Conservation (phyloP, 2,888 invertebrate genomes). For the Seladonia tumulorum region DNA sequence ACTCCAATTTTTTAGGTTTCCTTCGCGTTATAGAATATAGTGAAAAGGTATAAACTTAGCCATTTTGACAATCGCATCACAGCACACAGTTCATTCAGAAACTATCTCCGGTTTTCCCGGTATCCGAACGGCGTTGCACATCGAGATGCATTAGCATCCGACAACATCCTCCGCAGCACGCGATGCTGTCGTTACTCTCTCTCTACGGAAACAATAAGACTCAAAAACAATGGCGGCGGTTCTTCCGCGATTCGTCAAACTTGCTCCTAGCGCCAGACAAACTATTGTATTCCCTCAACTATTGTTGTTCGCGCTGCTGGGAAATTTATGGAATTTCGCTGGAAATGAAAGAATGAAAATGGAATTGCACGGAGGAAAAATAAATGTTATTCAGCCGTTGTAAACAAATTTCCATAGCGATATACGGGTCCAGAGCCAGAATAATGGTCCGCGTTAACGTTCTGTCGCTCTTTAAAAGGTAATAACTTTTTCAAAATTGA, state of each 20-base stretch:
- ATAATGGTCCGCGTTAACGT: no score
- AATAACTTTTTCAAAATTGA: no score
- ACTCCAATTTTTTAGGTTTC: background rate
- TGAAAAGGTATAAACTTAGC: background rate
- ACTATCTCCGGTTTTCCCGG: conserved; percentile 33
- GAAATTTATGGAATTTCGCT: background rate
- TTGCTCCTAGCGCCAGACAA: conserved; percentile 8
- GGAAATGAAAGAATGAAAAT: background rate
- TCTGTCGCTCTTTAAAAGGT: no score
- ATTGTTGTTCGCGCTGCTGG: conserved; percentile 23
- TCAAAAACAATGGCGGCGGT: conserved; percentile 72
- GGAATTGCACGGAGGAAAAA: background rate
- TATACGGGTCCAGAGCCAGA: no score
- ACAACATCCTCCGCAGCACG: conserved; percentile 64
- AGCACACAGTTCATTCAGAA: background rate
- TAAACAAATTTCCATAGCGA: no score
- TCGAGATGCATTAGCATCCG: conserved; percentile 51
- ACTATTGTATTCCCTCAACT: conserved; percentile 22
- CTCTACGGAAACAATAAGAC: conserved; percentile 73
- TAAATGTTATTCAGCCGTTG: no score
- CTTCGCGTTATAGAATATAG: background rate
- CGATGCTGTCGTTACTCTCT: conserved; percentile 76
- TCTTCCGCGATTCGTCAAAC: conserved; percentile 51
- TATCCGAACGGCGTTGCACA: conserved; percentile 44
- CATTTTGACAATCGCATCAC: conserved; percentile 5